Conservation (phyloP, 2,888 invertebrate species). For the Reticulitermes lucifugus region DNA sequence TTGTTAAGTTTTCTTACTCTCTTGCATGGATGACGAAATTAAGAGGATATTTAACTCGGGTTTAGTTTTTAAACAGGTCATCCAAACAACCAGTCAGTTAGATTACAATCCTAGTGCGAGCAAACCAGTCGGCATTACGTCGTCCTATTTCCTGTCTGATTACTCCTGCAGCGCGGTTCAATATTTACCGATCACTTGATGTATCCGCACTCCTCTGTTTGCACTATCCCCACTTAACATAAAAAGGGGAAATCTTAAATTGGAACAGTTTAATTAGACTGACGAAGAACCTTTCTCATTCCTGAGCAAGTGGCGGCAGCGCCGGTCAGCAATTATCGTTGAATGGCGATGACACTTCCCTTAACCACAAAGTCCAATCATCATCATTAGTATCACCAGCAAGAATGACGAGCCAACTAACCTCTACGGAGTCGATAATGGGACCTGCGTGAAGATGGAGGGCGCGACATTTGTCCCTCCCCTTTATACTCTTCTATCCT, state of each 20-base stretch:
- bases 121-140: too few species aligned
- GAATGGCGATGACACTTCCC: too few species aligned
- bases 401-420: neutral
- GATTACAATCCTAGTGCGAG: too few species aligned
- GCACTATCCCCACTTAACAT: neutral
- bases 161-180: too few species aligned
- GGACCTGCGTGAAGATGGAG: neutral
- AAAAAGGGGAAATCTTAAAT: neutral
- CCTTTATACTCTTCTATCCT: neutral
- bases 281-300: neutral
- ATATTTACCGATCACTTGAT: neutral
- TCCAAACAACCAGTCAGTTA: too few species aligned
- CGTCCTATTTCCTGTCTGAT: too few species aligned
- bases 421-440: slow-evolving; percentile 3
- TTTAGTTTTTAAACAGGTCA: too few species aligned
- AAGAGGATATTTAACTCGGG: too few species aligned
- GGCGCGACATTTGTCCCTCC: neutral
- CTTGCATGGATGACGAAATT: too few species aligned
- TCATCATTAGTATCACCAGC: neutral
- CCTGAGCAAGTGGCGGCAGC: neutral
- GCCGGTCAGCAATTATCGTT: neutral
- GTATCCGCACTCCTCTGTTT: neutral
- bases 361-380: too few species aligned
- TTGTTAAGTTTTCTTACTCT: too few species aligned
- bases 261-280: too few species aligned